phyloP scores from a whole-genome alignment of 2,888 invertebrate species.

The Tachystola acroxantha region DNA sequence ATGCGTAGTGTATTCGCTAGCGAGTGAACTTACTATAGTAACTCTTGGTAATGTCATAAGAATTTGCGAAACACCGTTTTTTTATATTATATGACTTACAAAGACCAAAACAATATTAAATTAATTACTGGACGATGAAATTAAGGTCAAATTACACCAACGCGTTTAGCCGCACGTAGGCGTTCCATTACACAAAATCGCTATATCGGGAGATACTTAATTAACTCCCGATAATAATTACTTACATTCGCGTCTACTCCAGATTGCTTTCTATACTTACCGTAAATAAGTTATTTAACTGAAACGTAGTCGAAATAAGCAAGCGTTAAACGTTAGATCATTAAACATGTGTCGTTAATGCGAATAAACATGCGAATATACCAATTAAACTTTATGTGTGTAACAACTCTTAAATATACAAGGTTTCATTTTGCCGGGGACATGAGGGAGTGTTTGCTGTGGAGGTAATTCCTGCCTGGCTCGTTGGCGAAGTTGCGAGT shows the following conservation, averaged over 20 bases:
- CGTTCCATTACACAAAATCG: neutral
- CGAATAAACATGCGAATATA: constrained; percentile 33
- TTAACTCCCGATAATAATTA: neutral
- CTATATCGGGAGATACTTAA: neutral
- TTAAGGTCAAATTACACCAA: neutral
- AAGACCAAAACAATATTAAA: neutral
- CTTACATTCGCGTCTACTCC: neutral
- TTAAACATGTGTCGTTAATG: constrained; percentile 25
- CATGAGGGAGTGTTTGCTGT: constrained; percentile 36
- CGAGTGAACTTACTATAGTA: too few species aligned
- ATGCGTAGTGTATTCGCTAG: too few species aligned
- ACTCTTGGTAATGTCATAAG: too few species aligned
- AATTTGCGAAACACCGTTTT: too few species aligned
- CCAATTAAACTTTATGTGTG: constrained; percentile 33
- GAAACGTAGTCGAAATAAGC: constrained; percentile 3
- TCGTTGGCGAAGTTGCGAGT: constrained; percentile 37
- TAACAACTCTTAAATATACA: constrained; percentile 39
- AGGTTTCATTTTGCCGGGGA: constrained; percentile 24
- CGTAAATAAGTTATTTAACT: constrained; percentile 31
- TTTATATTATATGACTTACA: too few species aligned
- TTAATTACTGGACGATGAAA: neutral
- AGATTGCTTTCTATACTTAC: constrained; percentile 15
- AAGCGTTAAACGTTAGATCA: constrained; percentile 7
- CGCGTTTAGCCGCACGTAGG: neutral
- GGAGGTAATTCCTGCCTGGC: constrained; percentile 44